These are phyloP conservation scores for Adoxophyes honmai DNA, from an alignment of 1,140 invertebrate genomes.

Conservation along the genomic window DNA sequence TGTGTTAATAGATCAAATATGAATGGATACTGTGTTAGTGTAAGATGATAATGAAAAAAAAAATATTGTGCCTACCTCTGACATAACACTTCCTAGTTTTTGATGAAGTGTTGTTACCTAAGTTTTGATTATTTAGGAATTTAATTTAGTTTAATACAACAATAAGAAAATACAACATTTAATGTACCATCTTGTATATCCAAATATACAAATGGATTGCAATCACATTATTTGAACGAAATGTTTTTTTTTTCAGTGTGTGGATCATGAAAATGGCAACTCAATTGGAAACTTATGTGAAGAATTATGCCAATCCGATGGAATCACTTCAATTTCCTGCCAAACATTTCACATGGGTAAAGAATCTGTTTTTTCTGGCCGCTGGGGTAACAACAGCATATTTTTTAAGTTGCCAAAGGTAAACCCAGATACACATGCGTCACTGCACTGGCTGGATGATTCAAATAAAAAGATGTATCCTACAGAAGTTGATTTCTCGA, in stretches of 20 bases:
- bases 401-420: slow-evolving; percentile 77
- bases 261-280: slow-evolving; percentile 65
- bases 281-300: slow-evolving; percentile 79
- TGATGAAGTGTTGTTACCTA: no score
- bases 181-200: no score
- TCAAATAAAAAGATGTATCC: slow-evolving; percentile 73
- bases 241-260: slow-evolving; percentile 74
- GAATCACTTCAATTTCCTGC: slow-evolving; percentile 77
- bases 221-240: no score
- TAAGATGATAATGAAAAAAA: no score
- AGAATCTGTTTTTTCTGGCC: slow-evolving; percentile 78
- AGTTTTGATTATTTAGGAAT: no score
- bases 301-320: slow-evolving; percentile 74
- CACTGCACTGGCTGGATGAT: slow-evolving; percentile 71
- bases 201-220: no score
- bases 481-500: slow-evolving; percentile 74
- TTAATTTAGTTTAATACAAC: no score
- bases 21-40: no score
- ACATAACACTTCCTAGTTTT: no score
- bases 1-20: no score
- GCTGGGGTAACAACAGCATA: slow-evolving; percentile 73
- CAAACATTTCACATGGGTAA: slow-evolving; percentile 78
- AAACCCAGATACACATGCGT: slow-evolving; percentile 37
- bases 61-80: no score
- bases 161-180: no score